Evolutionary conservation across 2,797 vertebrate species (phyloP), one percentile per base, ranked within the genome.

Genomic region (Spondyliosoma cantharus): DNA sequence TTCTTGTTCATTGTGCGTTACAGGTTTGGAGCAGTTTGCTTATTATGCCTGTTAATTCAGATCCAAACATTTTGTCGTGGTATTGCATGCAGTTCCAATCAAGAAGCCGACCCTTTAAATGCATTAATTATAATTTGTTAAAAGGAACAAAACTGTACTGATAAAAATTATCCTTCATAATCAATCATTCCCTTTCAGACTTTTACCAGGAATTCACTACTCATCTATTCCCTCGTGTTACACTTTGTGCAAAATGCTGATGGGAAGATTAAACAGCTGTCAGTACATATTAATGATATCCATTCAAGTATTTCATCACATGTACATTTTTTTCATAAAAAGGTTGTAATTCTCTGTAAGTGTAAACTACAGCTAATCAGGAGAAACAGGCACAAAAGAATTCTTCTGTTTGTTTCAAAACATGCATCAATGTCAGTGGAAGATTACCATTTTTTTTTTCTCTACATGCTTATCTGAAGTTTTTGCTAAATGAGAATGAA

Each of bases 351-450:
- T 82, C 46, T 74, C 24, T 59, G 57, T 71, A 80, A 79, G 25
- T 84, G 67, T 79, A 81, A 86, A 85, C 83, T 89, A 92, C 72
- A 8, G 59, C 74, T 87, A 81, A 68, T 81, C 7, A 49, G 78
- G 78, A 87, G 74, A 87, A 87, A 89, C 89, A 91, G 90, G 92
- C 90, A 92, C 90, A 89, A 87, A 88, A 60, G 5, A 89, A 85
- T 64, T 57, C 54, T 65, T 74, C 49, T 71, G 77, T 78, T 81
- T 86, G 66, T 81, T 86, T 88, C 27, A 80, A 89, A 89, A 80
- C 91, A 93, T 92, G 92, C 93, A 93, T 25, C 60, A 42, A 87
- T 86, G 85, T 78, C 65, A 37, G 69, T 74, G 77, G 67, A 83
- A 62, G 85, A 54, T 77, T 81, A 83, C 59, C n/a, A 13, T 22